Evolutionary conservation across 2,888 invertebrate genomes (phyloP).

Genomic region (Trimorus sp.): DNA sequence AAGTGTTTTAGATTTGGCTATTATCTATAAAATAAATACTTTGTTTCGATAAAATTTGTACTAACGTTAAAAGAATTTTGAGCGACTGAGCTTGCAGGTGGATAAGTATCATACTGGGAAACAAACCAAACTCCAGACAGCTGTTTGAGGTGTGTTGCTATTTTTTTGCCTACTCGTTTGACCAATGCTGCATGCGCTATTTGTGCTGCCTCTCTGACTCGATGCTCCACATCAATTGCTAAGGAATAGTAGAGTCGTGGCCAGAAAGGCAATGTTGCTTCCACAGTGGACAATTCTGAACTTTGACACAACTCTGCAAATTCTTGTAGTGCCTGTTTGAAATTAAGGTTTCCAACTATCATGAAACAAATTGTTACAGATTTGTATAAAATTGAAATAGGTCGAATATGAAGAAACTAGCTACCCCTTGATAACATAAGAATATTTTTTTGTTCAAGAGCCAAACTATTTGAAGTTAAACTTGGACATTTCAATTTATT

Average conservation of each 20-base stretch:
- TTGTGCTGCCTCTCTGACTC: slow-evolving; percentile 91
- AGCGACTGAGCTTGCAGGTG: slow-evolving; percentile 91
- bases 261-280: slow-evolving; percentile 91
- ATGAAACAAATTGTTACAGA: neutral
- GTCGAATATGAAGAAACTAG: too few species aligned
- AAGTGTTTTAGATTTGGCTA: too few species aligned
- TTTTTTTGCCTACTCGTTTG: slow-evolving; percentile 86
- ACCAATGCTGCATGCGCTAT: slow-evolving; percentile 88
- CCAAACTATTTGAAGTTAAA: too few species aligned
- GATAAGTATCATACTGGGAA: slow-evolving; percentile 92
- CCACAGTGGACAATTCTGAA: slow-evolving; percentile 86
- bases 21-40: too few species aligned
- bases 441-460: too few species aligned
- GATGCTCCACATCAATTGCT: slow-evolving; percentile 90
- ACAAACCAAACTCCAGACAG: slow-evolving; percentile 93
- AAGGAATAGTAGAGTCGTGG: slow-evolving; percentile 89
- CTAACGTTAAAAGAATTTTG: slow-evolving; percentile 85
- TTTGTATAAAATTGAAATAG: too few species aligned
- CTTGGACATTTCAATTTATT: too few species aligned
- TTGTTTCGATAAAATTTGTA: slow-evolving; percentile 14
- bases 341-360: neutral
- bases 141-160: slow-evolving; percentile 90
- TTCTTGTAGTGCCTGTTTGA: slow-evolving; percentile 90
- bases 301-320: slow-evolving; percentile 87
- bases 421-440: too few species aligned